Evolutionary conservation across 2,888 invertebrate genomes (phyloP), one percentile per base, ranked within the genome.

Genomic region (Stomorhina lunata): DNA sequence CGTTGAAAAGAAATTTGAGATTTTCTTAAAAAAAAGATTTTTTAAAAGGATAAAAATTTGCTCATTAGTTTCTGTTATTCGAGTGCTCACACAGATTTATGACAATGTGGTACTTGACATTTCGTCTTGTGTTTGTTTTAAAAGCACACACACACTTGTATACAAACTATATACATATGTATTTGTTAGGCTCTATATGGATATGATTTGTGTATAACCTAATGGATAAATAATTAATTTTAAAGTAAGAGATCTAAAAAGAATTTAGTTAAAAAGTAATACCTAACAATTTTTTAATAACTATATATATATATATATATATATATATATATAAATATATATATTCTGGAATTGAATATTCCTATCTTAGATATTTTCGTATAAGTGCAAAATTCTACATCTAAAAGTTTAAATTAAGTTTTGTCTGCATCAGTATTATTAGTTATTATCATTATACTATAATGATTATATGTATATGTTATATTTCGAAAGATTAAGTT

Each of bases 101-200:
- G 78, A 78, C 78, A 78, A 40, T 63, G 20, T 29, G 43, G 65
- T 65, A 76, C 79, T 82, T 82, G 79, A 76, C 79, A 82, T 82
- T 53, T 66, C 15, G 61, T 53, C 53, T 34, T 65, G 9, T 32
- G 17, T 9, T n/a, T 17, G 4, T 22, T 25, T 15, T 29, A n/a
- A 57, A 27, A 37, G n/a, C 10, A 20, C 29, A 17, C 6, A 22
- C 17, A 61, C 3, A 34, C 10, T 4, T 4, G 25, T 3, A 15
- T 27, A 29, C 29, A 50, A 0, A 29, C 27, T 5, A 43, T 29
- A 57, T 9, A 5, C 4, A 25, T 15, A 48, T 22, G 0, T 34
- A 12, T 69, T 4, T 5, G 22, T 17, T 20, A 4, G 27, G 17
- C 29, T 22, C 20, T 32, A 29, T 57, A 48, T 68, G 15, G 20